phyloP scores from a whole-genome alignment of 2,888 invertebrate species.

The Brenthis hecate region DNA sequence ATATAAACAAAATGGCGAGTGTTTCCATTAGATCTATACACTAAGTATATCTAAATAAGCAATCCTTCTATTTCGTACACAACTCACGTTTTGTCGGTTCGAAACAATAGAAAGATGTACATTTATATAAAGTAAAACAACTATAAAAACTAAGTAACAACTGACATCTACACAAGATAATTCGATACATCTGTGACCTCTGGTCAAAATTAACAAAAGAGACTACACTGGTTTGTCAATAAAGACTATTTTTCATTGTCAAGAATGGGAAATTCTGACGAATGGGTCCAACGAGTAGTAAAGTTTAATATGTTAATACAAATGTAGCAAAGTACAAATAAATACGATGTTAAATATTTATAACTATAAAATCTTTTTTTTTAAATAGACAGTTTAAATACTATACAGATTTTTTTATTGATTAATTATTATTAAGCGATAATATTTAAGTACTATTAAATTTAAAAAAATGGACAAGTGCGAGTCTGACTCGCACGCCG shows the following conservation, averaged over 20 bases:
- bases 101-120: constrained; percentile 5
- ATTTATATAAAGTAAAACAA: background rate
- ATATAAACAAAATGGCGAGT: no score
- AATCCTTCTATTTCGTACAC: background rate
- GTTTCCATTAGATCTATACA: no score
- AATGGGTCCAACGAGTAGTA: constrained; percentile 9
- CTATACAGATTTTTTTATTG: no score
- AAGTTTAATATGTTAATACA: constrained; percentile 7
- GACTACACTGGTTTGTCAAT: background rate
- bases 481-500: no score
- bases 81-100: background rate
- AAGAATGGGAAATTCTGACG: background rate
- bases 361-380: background rate
- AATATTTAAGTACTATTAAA: no score
- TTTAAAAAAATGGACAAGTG: no score
- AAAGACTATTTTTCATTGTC: background rate
- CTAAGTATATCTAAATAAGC: no score
- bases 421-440: no score
- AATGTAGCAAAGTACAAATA: constrained; percentile 1
- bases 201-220: background rate
- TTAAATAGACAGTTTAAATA: no score
- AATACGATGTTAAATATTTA: background rate
- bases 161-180: constrained; percentile 19
- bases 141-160: constrained; percentile 9
- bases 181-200: constrained; percentile 22